A percentile compares a stretch with the other conserved stretches of the same genome.
phyloP scores from a whole-genome alignment of 2,113 vertebrate species.

The Turdus rufiventris region DNA sequence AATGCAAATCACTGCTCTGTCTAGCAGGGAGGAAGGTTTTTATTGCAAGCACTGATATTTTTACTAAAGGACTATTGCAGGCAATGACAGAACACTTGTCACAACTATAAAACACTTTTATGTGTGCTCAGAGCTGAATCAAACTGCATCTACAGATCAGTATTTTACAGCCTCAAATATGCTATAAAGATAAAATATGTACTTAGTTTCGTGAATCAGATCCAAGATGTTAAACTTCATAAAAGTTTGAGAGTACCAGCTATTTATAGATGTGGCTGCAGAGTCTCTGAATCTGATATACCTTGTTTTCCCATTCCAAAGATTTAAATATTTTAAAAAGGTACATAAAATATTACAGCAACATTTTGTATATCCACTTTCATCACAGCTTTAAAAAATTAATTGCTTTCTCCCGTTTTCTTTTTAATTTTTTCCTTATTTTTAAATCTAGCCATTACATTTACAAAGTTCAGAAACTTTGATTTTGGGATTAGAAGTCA shows the following conservation, averaged over 20 bases:
- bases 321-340: background rate
- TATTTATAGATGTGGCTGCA: background rate
- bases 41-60: background rate
- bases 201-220: conserved; percentile 2
- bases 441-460: background rate
- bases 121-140: background rate
- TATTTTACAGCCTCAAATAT: background rate
- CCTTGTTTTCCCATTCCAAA: background rate
- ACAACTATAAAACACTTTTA: background rate
- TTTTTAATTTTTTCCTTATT: background rate
- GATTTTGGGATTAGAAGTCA: background rate
- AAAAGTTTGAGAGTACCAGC: background rate
- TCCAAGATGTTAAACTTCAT: background rate
- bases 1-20: background rate
- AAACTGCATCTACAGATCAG: background rate
- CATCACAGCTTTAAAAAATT: background rate
- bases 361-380: background rate
- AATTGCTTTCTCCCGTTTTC: background rate
- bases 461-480: background rate
- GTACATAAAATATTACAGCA: background rate
- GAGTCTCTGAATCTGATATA: background rate
- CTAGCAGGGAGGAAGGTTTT: background rate
- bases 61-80: background rate
- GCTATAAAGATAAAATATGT: background rate
- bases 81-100: background rate